phyloP scores from a whole-genome alignment of 2,113 vertebrate genomes.

The Atherinomorus stipes region DNA sequence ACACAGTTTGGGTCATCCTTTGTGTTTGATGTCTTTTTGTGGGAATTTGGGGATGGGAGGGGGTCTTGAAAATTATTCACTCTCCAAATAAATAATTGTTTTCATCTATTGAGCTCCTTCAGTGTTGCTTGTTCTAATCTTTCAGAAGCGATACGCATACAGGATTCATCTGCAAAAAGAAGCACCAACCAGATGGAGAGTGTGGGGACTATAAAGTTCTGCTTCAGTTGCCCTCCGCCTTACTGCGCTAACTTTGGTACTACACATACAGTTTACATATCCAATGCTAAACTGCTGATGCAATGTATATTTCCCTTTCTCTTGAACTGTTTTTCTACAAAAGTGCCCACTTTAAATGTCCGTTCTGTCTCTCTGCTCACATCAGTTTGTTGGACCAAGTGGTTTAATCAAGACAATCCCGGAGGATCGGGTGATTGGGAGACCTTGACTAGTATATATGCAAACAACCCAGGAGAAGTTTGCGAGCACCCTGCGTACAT shows the following conservation, averaged over 20 bases:
- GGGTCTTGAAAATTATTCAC: no score
- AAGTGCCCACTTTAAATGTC: not conserved
- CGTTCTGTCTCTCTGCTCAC: not conserved
- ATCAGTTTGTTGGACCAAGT: conserved; percentile 62
- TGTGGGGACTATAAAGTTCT: conserved; percentile 63
- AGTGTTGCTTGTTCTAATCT: not conserved
- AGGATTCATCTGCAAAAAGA: conserved; percentile 59
- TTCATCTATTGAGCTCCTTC: not conserved
- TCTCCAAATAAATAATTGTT: not conserved
- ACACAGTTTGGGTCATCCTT: no score
- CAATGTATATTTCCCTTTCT: not conserved
- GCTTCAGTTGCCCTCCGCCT: conserved; percentile 55
- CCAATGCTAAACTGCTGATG: not conserved
- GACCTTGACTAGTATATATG: not conserved
- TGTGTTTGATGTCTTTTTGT: not conserved
- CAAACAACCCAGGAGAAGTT: conserved; percentile 5
- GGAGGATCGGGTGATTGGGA: conserved; percentile 52
- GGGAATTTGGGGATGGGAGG: not conserved
- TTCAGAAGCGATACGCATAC: conserved; percentile 23
- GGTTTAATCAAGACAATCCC: conserved; percentile 52
- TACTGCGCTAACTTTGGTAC: conserved; percentile 25
- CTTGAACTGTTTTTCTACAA: not conserved
- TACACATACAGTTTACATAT: not conserved
- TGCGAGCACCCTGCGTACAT: conserved; percentile 31
- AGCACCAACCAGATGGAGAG: not conserved